These are phyloP conservation scores for Aptenodytes patagonicus DNA, from an alignment of 2,113 vertebrate genomes.

Conservation along the genomic window DNA sequence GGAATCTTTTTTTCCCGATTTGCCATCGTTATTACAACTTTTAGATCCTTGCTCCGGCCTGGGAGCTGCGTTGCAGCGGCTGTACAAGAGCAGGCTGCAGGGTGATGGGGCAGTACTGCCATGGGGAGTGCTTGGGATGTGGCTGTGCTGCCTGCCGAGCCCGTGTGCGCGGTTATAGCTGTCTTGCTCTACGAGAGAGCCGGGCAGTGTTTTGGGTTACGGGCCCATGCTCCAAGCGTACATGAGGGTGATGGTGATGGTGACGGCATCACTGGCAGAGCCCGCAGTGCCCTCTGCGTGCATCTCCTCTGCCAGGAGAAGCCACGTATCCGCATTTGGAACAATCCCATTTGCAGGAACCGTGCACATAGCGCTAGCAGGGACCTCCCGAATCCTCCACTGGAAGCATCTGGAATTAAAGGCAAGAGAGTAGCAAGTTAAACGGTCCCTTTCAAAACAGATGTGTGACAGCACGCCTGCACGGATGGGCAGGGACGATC, in stretches of 20 bases:
- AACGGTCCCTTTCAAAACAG: neutral
- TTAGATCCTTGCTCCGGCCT: too few relatives aligned
- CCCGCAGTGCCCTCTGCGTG: neutral
- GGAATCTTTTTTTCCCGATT: neutral
- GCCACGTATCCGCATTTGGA: neutral
- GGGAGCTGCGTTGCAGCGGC: neutral
- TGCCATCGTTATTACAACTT: neutral
- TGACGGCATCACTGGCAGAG: neutral
- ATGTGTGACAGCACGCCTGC: neutral
- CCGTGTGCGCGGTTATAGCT: fast-evolving
- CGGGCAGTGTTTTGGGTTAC: too few relatives aligned
- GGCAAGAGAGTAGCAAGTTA: neutral
- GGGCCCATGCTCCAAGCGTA: too few relatives aligned
- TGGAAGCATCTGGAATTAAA: neutral
- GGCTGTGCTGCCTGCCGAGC: neutral
- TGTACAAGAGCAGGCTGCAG: neutral
- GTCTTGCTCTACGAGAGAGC: neutral
- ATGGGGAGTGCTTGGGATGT: neutral
- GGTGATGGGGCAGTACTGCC: neutral
- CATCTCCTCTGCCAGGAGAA: neutral
- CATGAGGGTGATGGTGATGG: neutral
- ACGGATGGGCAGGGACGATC: neutral
- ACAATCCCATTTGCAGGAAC: neutral
- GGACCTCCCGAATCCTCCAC: neutral
- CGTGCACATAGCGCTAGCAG: neutral